Evolutionary conservation across 2,888 invertebrate species (phyloP), one percentile per base, ranked within the genome.

Genomic region (Meiosimyza platycephala): DNA sequence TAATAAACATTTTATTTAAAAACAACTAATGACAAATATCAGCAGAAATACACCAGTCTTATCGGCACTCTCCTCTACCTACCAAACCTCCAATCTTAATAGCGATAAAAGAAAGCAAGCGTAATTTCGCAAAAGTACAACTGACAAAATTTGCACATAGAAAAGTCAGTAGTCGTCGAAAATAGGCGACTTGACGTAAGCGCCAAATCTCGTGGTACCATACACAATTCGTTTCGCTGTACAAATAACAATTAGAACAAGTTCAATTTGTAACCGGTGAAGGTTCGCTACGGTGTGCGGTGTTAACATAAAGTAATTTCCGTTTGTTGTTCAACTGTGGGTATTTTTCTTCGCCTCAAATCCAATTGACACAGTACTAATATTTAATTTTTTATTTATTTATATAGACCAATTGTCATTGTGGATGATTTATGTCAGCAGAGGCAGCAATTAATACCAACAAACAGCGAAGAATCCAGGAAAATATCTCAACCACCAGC

Each of bases 351-450:
- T 2, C 40, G 1, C 6, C 6, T 9, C 40, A 40, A 40, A 40
- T 9, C 40, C 9, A 40, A 6, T 9, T 7, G 40, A 9, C 40
- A 9, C 40, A 40, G 9, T 9, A 40, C 40, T 40, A 72, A 71
- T 22, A 62, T 74, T 28, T 13, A 68, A 7, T 72, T 72, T 66
- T 54, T 66, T 40, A 40, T 72, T 71, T 72, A 48, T 40, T 40
- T 9, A 47, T 40, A 6, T 40, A 85, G 85, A 74, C 85, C 85
- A 33, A 82, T 85, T 78, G 85, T 83, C 72, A 81, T 84, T 76
- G 82, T 84, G 68, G 85, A 86, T 79, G 86, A 86, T 78, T 79
- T 82, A 74, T 80, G 80, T 72, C 80, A 80, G 71, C 76, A 80
- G 22, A 78, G 79, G 64, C 76, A 77, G 66, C 52, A 71, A 40